Percentiles rank a stretch among this genome's conserved stretches.
phyloP scores from a whole-genome alignment of 2,888 invertebrate species.

The Lasioglossum lativentre region DNA sequence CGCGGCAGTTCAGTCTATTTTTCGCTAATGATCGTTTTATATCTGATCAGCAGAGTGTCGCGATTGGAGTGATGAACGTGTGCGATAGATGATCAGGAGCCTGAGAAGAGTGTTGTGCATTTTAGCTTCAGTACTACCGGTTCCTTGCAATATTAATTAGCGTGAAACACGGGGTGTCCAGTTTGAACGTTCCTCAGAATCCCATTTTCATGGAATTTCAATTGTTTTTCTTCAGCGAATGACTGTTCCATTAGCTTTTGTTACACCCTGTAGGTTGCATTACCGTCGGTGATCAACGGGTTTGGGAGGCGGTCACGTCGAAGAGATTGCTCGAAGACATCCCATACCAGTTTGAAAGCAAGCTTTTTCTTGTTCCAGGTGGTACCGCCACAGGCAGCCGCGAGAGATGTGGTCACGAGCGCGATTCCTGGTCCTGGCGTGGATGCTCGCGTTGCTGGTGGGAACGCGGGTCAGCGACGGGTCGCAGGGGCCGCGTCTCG shows the following conservation, averaged over 20 bases:
- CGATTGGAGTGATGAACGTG: too few relatives aligned
- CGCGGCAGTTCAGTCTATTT: background rate
- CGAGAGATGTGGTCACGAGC: conserved; percentile 85
- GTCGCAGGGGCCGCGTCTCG: conserved; percentile 88
- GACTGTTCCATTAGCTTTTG: background rate
- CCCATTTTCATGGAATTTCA: too few relatives aligned
- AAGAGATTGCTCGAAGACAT: background rate
- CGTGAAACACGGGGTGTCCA: background rate
- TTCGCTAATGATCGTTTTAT: background rate
- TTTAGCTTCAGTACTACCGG: background rate
- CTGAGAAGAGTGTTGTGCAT: background rate
- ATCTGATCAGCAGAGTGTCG: background rate
- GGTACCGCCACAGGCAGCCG: conserved; percentile 57
- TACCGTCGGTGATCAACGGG: background rate
- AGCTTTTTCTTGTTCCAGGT: conserved; percentile 54
- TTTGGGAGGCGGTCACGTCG: background rate
- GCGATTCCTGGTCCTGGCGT: conserved; percentile 83
- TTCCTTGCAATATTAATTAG: background rate
- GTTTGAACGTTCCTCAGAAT: background rate
- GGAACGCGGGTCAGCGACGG: conserved; percentile 58
- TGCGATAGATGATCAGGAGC: background rate
- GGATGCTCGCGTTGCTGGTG: conserved; percentile 76
- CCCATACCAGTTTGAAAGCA: background rate
- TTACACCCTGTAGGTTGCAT: background rate
- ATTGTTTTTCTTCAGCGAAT: background rate